Percentiles rank a stretch among this genome's conserved stretches.
Evolutionary conservation across 1,140 invertebrate species (phyloP).

Genomic region (Drosophila subpulchrella): DNA sequence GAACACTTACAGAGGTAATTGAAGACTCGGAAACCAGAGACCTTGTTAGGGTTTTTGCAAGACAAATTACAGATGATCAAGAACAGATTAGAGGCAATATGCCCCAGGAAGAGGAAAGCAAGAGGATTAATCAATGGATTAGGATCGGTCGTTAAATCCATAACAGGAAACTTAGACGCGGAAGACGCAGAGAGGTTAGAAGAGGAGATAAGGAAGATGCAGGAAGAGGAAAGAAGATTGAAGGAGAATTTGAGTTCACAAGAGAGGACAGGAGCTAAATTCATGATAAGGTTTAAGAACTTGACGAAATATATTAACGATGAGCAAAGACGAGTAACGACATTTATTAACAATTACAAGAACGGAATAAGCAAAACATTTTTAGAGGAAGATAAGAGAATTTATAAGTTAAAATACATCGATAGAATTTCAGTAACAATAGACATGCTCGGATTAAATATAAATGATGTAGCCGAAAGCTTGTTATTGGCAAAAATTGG

Average conservation of each 20-base stretch:
- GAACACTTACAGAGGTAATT: no score
- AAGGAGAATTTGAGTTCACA: not conserved
- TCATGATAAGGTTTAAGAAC: not conserved
- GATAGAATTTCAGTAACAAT: no score
- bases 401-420: constrained; percentile 5
- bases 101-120: no score
- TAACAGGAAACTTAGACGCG: not conserved
- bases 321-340: not conserved
- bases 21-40: no score
- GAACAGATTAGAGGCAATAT: no score
- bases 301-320: not conserved
- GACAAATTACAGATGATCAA: no score
- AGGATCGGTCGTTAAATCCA: no score
- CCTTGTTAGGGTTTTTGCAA: no score
- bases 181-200: not conserved
- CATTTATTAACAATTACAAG: constrained; percentile 1
- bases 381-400: constrained; percentile 3
- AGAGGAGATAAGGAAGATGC: constrained; percentile 1
- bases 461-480: no score
- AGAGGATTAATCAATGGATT: no score
- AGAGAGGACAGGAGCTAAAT: not conserved
- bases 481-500: no score
- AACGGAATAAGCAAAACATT: constrained; percentile 7
- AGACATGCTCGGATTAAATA: no score
- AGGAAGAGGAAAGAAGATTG: not conserved